phyloP scores from a whole-genome alignment of 2,113 vertebrate species.

The Suncus etruscus region DNA sequence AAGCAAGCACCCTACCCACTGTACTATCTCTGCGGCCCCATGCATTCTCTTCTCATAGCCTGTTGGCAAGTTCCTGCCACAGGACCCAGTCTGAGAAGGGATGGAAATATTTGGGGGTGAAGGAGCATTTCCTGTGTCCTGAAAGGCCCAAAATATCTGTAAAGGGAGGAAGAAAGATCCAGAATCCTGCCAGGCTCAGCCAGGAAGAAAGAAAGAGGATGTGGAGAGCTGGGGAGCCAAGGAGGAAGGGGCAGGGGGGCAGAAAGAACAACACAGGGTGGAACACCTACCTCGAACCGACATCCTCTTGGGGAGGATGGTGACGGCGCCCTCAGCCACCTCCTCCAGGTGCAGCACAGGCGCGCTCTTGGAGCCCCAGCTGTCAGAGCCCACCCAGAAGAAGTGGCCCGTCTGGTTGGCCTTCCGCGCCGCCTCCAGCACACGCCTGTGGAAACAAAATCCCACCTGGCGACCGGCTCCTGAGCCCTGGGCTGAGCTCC shows the following conservation, averaged over 20 bases:
- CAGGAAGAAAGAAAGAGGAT: background rate
- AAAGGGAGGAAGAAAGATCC: background rate
- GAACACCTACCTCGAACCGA: slow-evolving; percentile 93
- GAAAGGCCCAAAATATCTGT: background rate
- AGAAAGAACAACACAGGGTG: fast-evolving
- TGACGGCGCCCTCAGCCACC: slow-evolving; percentile 95
- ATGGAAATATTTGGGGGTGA: background rate
- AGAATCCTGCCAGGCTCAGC: background rate
- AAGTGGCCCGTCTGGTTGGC: slow-evolving; percentile 97
- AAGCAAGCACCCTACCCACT: too few relatives aligned
- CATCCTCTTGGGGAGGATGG: slow-evolving; percentile 95
- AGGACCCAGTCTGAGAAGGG: background rate
- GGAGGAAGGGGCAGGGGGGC: fast-evolving
- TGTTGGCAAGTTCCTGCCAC: background rate
- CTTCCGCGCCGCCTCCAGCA: slow-evolving; percentile 94
- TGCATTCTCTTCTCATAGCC: background rate
- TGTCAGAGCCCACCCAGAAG: slow-evolving; percentile 98
- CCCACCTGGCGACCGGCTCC: slow-evolving; percentile 5
- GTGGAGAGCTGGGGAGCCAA: fast-evolving
- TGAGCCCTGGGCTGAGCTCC: background rate
- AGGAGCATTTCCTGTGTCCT: background rate
- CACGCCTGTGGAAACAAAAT: slow-evolving; percentile 89
- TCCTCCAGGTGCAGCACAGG: slow-evolving; percentile 95
- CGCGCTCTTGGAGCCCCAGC: slow-evolving; percentile 97
- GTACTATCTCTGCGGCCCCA: background rate